Percentiles rank a stretch among this genome's conserved stretches.
phyloP scores from a whole-genome alignment of 2,113 vertebrate species.

The Megaleporinus macrocephalus region DNA sequence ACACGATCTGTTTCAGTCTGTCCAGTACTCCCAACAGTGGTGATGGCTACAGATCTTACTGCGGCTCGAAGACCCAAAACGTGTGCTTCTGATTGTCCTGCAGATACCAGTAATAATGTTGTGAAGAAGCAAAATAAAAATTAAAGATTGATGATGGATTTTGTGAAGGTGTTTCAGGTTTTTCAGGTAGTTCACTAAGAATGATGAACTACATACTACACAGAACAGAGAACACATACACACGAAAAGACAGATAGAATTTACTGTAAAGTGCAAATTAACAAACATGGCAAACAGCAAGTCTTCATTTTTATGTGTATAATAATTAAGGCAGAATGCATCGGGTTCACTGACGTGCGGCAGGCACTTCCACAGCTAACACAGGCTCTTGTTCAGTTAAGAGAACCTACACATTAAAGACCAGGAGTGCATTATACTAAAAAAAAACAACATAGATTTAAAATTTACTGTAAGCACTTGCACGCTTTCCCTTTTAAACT shows the following conservation, averaged over 20 bases:
- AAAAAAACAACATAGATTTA: neutral
- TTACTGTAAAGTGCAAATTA: constrained; percentile 28
- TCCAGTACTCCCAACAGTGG: constrained; percentile 71
- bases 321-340: neutral
- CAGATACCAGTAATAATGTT: neutral
- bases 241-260: neutral
- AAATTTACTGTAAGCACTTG: neutral
- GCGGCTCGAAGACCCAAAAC: neutral
- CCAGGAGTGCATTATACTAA: neutral
- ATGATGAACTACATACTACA: neutral
- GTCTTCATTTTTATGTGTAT: neutral
- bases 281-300: neutral
- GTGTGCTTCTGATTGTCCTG: neutral
- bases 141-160: no score
- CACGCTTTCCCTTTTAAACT: neutral
- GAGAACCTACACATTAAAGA: neutral
- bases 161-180: no score
- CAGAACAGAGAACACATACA: neutral
- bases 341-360: neutral
- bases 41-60: constrained; percentile 45
- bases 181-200: neutral
- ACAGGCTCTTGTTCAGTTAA: neutral
- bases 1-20: constrained; percentile 53
- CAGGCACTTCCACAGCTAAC: constrained; percentile 3
- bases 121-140: neutral